Evolutionary conservation across 2,113 vertebrate species (phyloP).

Genomic region (Promerops cafer): DNA sequence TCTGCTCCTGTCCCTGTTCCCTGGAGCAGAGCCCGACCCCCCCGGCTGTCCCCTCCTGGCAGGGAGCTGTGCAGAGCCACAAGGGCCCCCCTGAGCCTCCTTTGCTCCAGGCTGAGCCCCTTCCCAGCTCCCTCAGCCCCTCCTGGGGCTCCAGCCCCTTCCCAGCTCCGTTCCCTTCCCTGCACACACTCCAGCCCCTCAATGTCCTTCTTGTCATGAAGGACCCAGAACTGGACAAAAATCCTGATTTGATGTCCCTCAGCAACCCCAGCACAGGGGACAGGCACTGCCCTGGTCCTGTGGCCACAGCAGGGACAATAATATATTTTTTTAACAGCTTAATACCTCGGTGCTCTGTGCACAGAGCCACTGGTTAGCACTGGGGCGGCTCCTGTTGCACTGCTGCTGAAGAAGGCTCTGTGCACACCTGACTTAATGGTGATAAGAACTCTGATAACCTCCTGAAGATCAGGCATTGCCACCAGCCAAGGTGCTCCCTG

Average conservation of each 20-base stretch:
- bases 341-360: not conserved
- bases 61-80: not conserved
- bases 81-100: not conserved
- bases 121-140: not conserved
- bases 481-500: not conserved
- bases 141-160: not conserved
- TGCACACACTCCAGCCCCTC: rapidly evolving
- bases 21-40: not conserved
- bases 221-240: not conserved
- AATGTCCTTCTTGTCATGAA: not conserved
- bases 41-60: not conserved
- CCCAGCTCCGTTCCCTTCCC: rapidly evolving
- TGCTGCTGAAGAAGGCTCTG: not conserved
- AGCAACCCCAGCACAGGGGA: not conserved
- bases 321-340: not conserved
- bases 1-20: not conserved
- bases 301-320: not conserved
- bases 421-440: too few species aligned
- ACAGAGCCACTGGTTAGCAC: not conserved
- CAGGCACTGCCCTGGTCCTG: not conserved
- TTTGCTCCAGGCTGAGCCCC: not conserved
- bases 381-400: not conserved
- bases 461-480: not conserved
- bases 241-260: not conserved
- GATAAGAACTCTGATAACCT: not conserved